Evolutionary conservation across 2,113 vertebrate genomes (phyloP).

Genomic region (Pyrgilauda ruficollis): DNA sequence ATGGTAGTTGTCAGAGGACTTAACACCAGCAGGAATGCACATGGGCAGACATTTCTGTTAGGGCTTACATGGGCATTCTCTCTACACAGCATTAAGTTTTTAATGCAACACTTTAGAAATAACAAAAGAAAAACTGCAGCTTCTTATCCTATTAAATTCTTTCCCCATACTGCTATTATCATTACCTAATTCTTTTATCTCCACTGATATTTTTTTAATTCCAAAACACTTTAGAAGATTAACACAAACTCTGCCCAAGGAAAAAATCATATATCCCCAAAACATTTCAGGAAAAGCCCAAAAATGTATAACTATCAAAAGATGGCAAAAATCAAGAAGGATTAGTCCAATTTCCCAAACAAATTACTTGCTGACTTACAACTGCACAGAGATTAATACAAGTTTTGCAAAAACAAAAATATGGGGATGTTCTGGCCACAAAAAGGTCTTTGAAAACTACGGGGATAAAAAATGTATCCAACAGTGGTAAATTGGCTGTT

Average conservation of each 20-base stretch:
- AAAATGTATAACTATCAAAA: background rate
- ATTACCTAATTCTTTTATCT: background rate
- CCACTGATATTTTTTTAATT: background rate
- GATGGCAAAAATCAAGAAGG: background rate
- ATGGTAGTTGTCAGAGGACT: background rate
- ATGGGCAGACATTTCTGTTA: background rate
- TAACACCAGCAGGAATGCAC: background rate
- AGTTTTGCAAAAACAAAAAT: background rate
- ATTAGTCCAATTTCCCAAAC: background rate
- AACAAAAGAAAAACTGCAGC: background rate
- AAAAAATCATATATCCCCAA: background rate
- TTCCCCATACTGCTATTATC: background rate
- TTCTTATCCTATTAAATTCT: background rate
- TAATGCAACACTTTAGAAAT: background rate
- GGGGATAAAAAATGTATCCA: background rate
- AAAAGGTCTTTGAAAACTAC: background rate
- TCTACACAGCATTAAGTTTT: background rate
- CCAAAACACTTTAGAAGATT: background rate
- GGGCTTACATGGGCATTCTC: background rate
- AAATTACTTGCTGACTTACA: background rate
- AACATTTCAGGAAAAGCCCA: background rate
- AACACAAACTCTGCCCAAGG: background rate
- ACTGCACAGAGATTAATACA: background rate
- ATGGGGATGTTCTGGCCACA: rapidly evolving
- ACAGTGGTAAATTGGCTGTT: background rate